These are phyloP conservation scores for Acleris cristana DNA, from an alignment of 2,888 invertebrate genomes.

Conservation along the genomic window DNA sequence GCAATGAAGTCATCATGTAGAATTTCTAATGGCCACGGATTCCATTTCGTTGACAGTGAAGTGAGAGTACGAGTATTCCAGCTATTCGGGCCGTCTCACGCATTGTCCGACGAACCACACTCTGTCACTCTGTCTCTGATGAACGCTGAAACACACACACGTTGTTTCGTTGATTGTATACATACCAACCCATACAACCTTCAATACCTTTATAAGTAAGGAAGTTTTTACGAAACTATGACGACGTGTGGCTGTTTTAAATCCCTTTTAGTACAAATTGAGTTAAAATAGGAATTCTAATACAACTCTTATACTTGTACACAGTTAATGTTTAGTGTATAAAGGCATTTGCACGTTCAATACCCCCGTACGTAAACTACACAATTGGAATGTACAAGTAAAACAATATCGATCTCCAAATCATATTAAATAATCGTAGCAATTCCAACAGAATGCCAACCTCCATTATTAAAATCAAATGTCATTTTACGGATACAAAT, in stretches of 20 bases:
- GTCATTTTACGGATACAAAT: conserved; percentile 17
- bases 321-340: background rate
- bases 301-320: no score
- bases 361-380: background rate
- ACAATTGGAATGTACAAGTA: conserved; percentile 24
- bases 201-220: no score
- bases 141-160: background rate
- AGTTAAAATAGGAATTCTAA: no score
- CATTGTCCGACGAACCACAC: conserved; percentile 57
- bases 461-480: conserved; percentile 12
- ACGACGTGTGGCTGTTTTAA: no score
- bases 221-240: no score
- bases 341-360: conserved; percentile 17
- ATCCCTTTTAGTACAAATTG: no score
- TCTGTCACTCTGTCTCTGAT: conserved; percentile 34
- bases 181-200: background rate
- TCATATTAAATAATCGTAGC: conserved; percentile 28
- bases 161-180: background rate
- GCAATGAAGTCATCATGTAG: conserved; percentile 78
- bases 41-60: conserved; percentile 80
- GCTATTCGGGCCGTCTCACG: conserved; percentile 68
- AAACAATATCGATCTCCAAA: conserved; percentile 29
- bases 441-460: conserved; percentile 29
- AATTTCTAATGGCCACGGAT: conserved; percentile 79
- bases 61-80: conserved; percentile 73